Evolutionary conservation across 2,888 invertebrate species (phyloP).

Genomic region (Dynastes hyllus): DNA sequence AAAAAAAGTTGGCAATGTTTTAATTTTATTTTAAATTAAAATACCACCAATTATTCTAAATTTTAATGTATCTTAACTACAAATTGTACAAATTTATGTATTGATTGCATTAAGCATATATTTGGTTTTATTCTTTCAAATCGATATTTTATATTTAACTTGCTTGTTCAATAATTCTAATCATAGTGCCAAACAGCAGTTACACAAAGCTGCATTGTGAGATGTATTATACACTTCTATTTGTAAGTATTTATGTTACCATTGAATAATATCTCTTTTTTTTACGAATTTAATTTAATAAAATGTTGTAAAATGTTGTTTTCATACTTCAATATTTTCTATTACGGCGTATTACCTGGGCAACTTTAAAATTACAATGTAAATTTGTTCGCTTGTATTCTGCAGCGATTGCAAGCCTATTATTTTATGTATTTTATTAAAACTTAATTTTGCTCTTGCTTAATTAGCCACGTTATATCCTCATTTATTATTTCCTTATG

Average conservation of each 20-base stretch:
- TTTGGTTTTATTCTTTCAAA: conserved; percentile 60
- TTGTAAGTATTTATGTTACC: conserved; percentile 21
- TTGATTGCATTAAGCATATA: neutral
- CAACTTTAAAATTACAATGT: too few relatives aligned
- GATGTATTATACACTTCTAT: conserved; percentile 40
- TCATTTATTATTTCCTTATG: neutral
- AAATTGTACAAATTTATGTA: neutral
- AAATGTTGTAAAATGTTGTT: too few relatives aligned
- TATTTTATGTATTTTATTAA: too few relatives aligned
- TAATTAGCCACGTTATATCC: neutral
- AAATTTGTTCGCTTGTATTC: too few relatives aligned
- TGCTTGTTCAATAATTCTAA: conserved; percentile 40
- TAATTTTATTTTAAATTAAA: too few relatives aligned
- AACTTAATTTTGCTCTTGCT: too few relatives aligned
- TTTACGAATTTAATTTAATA: neutral
- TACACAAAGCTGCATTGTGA: neutral
- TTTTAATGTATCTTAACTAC: too few relatives aligned
- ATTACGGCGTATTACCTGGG: too few relatives aligned
- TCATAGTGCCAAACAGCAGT: neutral
- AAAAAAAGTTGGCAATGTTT: too few relatives aligned
- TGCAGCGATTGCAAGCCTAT: too few relatives aligned
- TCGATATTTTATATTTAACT: conserved; percentile 42
- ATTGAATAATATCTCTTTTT: neutral
- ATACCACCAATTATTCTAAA: too few relatives aligned
- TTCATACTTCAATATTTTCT: too few relatives aligned